Evolutionary conservation across 2,888 invertebrate genomes (phyloP), one percentile per base, ranked within the genome.

Genomic region (Zygogramma bicolorata): DNA sequence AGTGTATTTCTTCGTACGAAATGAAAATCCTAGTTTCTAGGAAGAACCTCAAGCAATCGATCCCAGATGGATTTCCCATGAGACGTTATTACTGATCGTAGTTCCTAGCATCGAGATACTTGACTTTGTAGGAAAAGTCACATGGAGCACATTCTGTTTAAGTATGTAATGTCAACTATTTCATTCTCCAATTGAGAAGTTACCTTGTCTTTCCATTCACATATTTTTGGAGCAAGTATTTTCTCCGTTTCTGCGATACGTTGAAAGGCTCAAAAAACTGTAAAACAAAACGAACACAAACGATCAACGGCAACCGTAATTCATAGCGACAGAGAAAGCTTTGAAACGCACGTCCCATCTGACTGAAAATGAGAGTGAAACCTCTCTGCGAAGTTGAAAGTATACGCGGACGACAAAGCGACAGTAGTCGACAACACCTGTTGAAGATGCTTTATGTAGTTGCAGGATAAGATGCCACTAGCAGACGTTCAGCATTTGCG

Each of bases 401-500:
- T 63, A 60, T 65, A 34, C 65, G 59, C 42, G 65, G 34, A 69
- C 65, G 69, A 69, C 69, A 68, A 73, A 69, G 69, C 73, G 73
- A 62, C 66, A 69, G 65, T 65, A 65, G 57, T 73, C 69, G 53
- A 69, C 66, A 69, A 69, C 73, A 73, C 73, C 73, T 73, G 73
- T 73, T 73, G 73, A 69, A 66, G 66, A 69, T 61, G 62, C 61
- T 72, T 73, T 66, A 62, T 69, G 73, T 69, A 66, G 66, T 66
- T 65, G 60, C 69, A 62, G 66, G 58, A 69, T 42, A 58, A 69
- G 60, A 73, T 69, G 73, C 62, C 73, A 66, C 59, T 38, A 59
- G 62, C 73, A 73, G 73, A 69, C 66, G 69, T 69, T 66, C 49
- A 62, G 66, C 66, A 69, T 73, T 73, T 73, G 73, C 73, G 65